Base-by-base conservation (phyloP, 2,888 invertebrate genomes). In the Linnaemya vulpina region DNA sequence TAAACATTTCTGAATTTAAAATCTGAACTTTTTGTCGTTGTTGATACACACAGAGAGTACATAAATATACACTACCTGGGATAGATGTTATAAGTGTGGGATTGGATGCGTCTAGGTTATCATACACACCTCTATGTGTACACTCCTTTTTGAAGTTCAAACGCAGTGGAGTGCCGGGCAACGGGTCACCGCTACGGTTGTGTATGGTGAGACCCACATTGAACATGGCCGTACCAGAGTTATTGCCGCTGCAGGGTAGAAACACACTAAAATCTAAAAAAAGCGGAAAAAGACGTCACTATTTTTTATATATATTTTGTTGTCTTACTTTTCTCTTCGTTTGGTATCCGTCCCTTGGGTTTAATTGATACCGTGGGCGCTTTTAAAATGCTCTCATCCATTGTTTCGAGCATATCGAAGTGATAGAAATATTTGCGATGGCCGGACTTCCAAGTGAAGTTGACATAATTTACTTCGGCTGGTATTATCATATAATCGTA, bases 101-200 rank as follows among this genome's bases (percentile, higher is more conserved):
- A 90, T 91, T 91, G 91, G 91, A 91, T 91, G 91, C 91, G 91
- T 91, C 90, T 89, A 90, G 86, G 90, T 89, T 92, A 91, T 94
- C 94, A 94, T 94, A 95, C 95, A 95, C 95, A 96, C 97, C 96
- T 95, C 96, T 96, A 94, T 96, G 96, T 93, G 96, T 96, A 94
- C 98, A 98, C 94, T 98, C 97, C 95, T 98, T 98, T 93, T 96
- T 95, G 92, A 98, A 94, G 93, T 95, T 96, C 91, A 98, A 94
- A 90, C 97, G 94, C 89, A 98, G 93, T 84, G 98, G 98, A 90
- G 97, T 98, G 90, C 97, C 97, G 91, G 96, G 96, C 89, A 98
- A 93, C 87, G 96, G 95, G 91, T 95, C 94, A 86, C 96, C 96
- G 92, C 95, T 95, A 88, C 96, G 94, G 90, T 95, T 96, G 93